A percentile compares a stretch with the other conserved stretches of the same genome.
These are phyloP conservation scores for Carassius auratus DNA, from an alignment of 2,113 vertebrate genomes.

Conservation along the genomic window DNA sequence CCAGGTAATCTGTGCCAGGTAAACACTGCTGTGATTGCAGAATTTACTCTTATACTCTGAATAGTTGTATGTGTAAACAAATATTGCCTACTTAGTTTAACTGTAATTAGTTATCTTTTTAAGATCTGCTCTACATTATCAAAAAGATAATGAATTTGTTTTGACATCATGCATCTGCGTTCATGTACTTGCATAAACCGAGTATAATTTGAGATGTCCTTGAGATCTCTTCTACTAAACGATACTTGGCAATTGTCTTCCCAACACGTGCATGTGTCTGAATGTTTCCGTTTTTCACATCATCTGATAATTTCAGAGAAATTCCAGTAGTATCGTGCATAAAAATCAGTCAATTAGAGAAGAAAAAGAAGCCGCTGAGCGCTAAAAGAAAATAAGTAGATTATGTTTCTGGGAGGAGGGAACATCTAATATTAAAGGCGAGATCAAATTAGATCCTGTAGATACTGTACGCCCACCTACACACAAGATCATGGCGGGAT, in stretches of 20 bases:
- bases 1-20: no score
- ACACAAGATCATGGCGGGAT: background rate
- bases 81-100: no score
- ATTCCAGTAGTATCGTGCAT: background rate
- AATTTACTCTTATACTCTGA: no score
- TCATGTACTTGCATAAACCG: background rate
- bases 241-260: background rate
- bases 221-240: background rate
- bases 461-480: background rate
- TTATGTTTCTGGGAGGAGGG: background rate
- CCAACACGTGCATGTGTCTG: background rate
- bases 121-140: background rate
- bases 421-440: slow-evolving; percentile 29
- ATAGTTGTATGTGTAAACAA: no score
- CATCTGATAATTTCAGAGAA: background rate
- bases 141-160: background rate
- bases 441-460: slow-evolving; percentile 2
- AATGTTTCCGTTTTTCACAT: background rate
- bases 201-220: background rate
- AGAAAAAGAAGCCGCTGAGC: background rate
- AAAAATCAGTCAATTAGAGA: background rate
- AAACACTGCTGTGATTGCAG: no score
- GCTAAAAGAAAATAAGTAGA: background rate
- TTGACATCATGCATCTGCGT: background rate
- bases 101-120: background rate